These are phyloP conservation scores for Xestia c-nigrum DNA, from an alignment of 2,888 invertebrate genomes.

Conservation along the genomic window DNA sequence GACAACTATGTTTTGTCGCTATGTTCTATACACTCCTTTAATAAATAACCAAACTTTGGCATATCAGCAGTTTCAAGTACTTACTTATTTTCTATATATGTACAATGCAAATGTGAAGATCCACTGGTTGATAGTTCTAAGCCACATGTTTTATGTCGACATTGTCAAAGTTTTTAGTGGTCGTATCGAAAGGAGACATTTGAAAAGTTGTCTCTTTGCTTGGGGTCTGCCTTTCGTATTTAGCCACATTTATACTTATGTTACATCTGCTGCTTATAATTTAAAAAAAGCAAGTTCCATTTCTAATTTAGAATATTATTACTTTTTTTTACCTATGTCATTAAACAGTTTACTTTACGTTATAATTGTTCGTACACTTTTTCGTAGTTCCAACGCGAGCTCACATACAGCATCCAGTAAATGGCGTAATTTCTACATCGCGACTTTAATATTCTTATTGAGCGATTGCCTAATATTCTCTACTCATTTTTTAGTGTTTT, in stretches of 20 bases:
- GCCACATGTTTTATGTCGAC: conserved; percentile 16
- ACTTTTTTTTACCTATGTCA: neutral
- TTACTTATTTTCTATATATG: neutral
- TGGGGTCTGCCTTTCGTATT: neutral
- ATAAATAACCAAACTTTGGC: neutral
- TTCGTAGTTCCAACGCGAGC: neutral
- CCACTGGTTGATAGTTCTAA: neutral
- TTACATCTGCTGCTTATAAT: neutral
- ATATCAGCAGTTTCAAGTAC: neutral
- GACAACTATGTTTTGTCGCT: neutral
- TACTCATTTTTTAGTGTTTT: neutral
- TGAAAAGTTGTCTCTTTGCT: conserved; percentile 2
- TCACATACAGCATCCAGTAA: neutral
- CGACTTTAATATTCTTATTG: conserved; percentile 5
- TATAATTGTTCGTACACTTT: neutral
- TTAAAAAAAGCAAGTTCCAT: neutral
- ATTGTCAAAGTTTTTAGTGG: conserved; percentile 12
- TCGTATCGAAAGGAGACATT: neutral
- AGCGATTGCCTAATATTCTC: conserved; percentile 8
- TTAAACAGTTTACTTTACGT: neutral
- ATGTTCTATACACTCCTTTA: neutral
- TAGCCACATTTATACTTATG: neutral
- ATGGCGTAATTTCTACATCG: neutral
- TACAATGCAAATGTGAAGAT: neutral
- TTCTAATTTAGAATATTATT: neutral